phyloP scores from a whole-genome alignment of 2,888 invertebrate species.

The Patella ulyssiponensis region DNA sequence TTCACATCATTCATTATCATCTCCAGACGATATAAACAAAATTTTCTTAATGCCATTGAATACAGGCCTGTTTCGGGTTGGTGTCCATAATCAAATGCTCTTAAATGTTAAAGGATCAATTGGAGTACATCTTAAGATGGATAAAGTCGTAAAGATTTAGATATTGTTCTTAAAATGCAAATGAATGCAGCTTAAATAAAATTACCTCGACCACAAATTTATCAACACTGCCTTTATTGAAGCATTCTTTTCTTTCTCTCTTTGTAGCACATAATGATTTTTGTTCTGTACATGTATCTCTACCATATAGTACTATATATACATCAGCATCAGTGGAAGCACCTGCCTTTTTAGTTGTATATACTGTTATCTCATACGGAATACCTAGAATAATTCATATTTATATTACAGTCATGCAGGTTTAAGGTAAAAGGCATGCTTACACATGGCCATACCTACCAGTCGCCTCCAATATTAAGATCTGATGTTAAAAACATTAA shows the following conservation, averaged over 20 bases:
- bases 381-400: conserved; percentile 55
- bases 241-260: conserved; percentile 64
- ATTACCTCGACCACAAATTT: conserved; percentile 69
- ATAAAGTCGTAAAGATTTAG: too few species aligned
- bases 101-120: too few species aligned
- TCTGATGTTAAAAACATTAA: too few species aligned
- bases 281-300: conserved; percentile 62
- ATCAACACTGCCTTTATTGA: conserved; percentile 61
- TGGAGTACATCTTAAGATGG: too few species aligned
- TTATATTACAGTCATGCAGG: neutral
- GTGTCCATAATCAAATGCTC: neutral
- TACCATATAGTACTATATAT: conserved; percentile 69
- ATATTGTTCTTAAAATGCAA: too few species aligned
- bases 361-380: conserved; percentile 69
- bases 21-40: too few species aligned
- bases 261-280: conserved; percentile 66
- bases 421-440: neutral
- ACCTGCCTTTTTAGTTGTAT: conserved; percentile 65
- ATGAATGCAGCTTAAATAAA: too few species aligned
- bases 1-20: too few species aligned
- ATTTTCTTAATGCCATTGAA: too few species aligned
- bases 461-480: too few species aligned
- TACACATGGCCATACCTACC: too few species aligned
- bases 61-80: neutral
- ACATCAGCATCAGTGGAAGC: conserved; percentile 72